These are phyloP conservation scores for Drosophila vallismaia DNA, from an alignment of 2,888 invertebrate genomes.

Conservation along the genomic window DNA sequence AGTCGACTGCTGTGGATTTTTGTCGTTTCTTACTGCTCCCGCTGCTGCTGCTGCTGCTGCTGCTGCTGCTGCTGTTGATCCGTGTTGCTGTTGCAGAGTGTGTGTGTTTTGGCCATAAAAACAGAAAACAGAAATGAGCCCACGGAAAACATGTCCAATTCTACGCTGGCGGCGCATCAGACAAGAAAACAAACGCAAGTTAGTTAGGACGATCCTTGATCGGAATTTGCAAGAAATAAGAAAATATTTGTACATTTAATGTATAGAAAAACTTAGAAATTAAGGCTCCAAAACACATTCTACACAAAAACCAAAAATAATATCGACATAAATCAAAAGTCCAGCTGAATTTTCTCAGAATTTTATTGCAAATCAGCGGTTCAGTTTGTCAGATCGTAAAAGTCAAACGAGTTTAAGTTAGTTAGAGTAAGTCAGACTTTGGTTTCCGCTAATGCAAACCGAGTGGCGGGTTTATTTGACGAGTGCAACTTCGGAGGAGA, in stretches of 20 bases:
- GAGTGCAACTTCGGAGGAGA: constrained; percentile 42
- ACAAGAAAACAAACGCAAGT: constrained; percentile 46
- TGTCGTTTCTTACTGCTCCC: constrained; percentile 41
- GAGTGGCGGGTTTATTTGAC: constrained; percentile 34
- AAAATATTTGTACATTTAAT: background rate
- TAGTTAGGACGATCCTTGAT: constrained; percentile 15
- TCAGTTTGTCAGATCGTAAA: constrained; percentile 26
- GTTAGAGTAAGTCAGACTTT: constrained; percentile 43
- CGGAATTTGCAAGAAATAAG: background rate
- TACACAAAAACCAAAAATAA: background rate
- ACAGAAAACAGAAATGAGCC: constrained; percentile 74
- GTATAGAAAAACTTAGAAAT: too few relatives aligned
- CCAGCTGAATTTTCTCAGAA: constrained; percentile 11
- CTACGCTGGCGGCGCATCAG: constrained; percentile 51
- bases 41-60: constrained; percentile 24
- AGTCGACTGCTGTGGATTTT: constrained; percentile 66
- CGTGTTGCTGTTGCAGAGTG: constrained; percentile 13
- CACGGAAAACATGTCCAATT: constrained; percentile 74
- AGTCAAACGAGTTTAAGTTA: constrained; percentile 39
- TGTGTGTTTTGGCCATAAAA: constrained; percentile 69
- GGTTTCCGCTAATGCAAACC: constrained; percentile 18
- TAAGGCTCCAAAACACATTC: background rate
- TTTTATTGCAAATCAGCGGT: constrained; percentile 1
- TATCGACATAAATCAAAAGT: background rate
- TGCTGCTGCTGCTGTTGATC: constrained; percentile 13